These are phyloP conservation scores for Eucera pruinosa DNA, from an alignment of 2,888 invertebrate species.

Conservation along the genomic window DNA sequence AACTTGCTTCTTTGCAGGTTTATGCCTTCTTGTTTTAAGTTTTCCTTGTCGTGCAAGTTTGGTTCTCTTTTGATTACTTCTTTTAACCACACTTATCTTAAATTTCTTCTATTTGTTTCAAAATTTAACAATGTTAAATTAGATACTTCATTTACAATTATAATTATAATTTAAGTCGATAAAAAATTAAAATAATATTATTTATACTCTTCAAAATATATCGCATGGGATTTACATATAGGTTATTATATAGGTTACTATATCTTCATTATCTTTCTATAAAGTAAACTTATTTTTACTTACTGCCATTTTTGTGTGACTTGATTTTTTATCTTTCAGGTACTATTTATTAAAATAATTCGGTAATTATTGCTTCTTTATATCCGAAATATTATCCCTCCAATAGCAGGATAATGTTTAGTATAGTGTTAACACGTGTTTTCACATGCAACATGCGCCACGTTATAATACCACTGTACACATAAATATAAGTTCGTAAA, in stretches of 20 bases:
- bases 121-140: background rate
- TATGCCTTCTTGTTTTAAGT: slow-evolving; percentile 79
- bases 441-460: background rate
- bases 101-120: slow-evolving; percentile 85
- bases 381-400: background rate
- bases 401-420: background rate
- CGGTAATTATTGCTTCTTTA: background rate
- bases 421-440: slow-evolving; percentile 30
- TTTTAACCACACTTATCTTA: slow-evolving; percentile 83
- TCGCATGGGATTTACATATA: background rate
- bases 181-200: background rate
- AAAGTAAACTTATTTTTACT: slow-evolving; percentile 22
- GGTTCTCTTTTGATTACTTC: slow-evolving; percentile 82
- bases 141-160: background rate
- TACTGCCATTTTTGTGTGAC: slow-evolving; percentile 38
- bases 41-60: slow-evolving; percentile 82
- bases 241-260: slow-evolving; percentile 27
- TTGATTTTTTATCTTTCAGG: background rate
- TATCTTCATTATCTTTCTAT: slow-evolving; percentile 5
- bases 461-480: background rate
- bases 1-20: slow-evolving; percentile 80
- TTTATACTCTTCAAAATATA: background rate
- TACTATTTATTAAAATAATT: background rate
- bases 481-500: background rate
- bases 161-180: slow-evolving; percentile 8